Evolutionary conservation across 2,113 vertebrate species (phyloP).

Genomic region (Procavia capensis): DNA sequence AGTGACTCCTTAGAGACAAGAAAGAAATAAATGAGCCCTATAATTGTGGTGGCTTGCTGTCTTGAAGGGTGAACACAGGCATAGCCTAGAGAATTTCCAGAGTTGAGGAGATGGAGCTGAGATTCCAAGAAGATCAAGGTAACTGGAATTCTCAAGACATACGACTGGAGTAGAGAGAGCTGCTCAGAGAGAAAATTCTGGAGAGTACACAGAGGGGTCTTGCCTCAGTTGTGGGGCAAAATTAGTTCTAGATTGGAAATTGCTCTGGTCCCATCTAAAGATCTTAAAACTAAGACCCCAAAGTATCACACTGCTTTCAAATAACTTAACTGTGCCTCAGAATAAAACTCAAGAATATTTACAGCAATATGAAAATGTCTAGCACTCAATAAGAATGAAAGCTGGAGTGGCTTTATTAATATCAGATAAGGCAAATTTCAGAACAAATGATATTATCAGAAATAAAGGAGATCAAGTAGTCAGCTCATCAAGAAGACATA

Average conservation of each 20-base stretch:
- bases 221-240: background rate
- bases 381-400: background rate
- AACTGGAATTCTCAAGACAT: background rate
- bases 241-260: background rate
- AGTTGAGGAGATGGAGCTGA: background rate
- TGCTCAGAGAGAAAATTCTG: background rate
- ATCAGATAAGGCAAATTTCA: background rate
- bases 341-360: background rate
- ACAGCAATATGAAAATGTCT: background rate
- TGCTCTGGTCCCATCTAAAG: background rate
- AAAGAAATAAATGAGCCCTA: background rate
- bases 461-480: background rate
- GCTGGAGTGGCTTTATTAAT: background rate
- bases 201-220: background rate
- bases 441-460: background rate
- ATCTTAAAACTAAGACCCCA: background rate
- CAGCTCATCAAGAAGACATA: background rate
- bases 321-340: background rate
- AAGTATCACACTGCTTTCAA: background rate
- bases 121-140: background rate
- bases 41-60: background rate
- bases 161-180: background rate
- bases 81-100: background rate
- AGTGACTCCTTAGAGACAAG: background rate
- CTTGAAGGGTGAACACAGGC: fast-evolving